Evolutionary conservation across 2,113 vertebrate genomes (phyloP).

Genomic region (Percina caprodes): DNA sequence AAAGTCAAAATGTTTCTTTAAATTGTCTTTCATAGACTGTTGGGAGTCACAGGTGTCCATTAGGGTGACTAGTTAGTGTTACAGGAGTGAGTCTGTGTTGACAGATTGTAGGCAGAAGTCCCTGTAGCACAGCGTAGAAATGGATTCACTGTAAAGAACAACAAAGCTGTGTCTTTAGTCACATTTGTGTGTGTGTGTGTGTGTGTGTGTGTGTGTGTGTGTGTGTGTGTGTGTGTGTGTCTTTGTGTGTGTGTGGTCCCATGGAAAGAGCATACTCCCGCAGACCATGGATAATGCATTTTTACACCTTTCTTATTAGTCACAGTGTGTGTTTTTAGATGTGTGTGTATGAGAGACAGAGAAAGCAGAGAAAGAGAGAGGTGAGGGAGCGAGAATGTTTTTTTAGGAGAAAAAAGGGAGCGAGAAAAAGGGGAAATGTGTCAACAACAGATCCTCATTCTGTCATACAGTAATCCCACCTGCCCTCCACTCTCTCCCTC

Average conservation of each 20-base stretch:
- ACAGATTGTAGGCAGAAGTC: conserved; percentile 73
- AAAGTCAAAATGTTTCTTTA: neutral
- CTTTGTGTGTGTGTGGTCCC: conserved; percentile 69
- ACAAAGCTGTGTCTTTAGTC: conserved; percentile 71
- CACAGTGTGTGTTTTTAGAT: conserved; percentile 60
- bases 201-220: conserved; percentile 40
- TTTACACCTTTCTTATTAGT: conserved; percentile 79
- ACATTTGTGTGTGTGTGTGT: conserved; percentile 25
- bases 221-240: conserved; percentile 31
- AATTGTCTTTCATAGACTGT: conserved; percentile 2
- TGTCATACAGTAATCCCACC: conserved; percentile 76
- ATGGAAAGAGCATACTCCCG: conserved; percentile 52
- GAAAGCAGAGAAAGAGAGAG: conserved; percentile 36
- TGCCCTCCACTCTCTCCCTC: conserved; percentile 60
- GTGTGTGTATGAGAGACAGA: conserved; percentile 23
- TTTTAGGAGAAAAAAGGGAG: conserved; percentile 55
- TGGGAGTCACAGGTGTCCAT: conserved; percentile 61
- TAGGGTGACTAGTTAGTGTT: conserved; percentile 40
- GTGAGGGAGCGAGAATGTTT: conserved; percentile 43
- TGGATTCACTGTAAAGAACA: conserved; percentile 64
- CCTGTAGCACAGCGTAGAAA: conserved; percentile 56
- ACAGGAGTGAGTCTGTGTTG: conserved; percentile 39
- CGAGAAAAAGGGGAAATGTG: conserved; percentile 61
- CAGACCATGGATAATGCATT: conserved; percentile 69
- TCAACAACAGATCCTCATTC: conserved; percentile 81